phyloP scores from a whole-genome alignment of 1,140 invertebrate species.

The Zophobas morio region DNA sequence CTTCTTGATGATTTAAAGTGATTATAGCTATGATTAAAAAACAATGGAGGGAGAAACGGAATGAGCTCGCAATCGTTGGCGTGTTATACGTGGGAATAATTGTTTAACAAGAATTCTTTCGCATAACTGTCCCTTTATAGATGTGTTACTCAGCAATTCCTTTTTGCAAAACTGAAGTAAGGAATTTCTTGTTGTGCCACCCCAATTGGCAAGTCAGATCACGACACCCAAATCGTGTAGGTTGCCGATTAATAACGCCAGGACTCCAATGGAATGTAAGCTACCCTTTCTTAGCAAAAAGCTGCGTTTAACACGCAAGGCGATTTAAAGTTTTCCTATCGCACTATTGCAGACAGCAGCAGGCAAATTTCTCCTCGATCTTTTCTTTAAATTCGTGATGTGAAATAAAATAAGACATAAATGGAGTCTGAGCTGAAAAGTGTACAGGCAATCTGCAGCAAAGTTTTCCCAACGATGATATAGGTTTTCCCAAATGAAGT shows the following conservation, averaged over 20 bases:
- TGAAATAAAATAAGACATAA: conserved; percentile 36
- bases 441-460: conserved; percentile 11
- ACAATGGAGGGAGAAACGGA: too few relatives aligned
- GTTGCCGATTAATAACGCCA: neutral
- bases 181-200: neutral
- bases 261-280: neutral
- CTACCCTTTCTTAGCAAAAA: neutral
- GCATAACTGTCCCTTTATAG: too few relatives aligned
- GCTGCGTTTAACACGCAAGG: conserved; percentile 7
- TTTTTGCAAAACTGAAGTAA: too few relatives aligned
- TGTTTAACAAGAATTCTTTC: too few relatives aligned
- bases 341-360: conserved; percentile 15
- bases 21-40: too few relatives aligned
- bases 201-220: neutral
- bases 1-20: too few relatives aligned
- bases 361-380: conserved; percentile 29
- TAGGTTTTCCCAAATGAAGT: conserved; percentile 13
- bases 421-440: conserved; percentile 12
- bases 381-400: conserved; percentile 39
- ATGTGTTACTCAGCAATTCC: too few relatives aligned
- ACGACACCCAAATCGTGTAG: neutral
- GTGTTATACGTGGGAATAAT: too few relatives aligned
- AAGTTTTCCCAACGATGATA: conserved; percentile 8
- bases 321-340: conserved; percentile 27
- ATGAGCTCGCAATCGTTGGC: too few relatives aligned